Evolutionary conservation across 2,888 invertebrate species (phyloP).

Genomic region (Plutella xylostella): DNA sequence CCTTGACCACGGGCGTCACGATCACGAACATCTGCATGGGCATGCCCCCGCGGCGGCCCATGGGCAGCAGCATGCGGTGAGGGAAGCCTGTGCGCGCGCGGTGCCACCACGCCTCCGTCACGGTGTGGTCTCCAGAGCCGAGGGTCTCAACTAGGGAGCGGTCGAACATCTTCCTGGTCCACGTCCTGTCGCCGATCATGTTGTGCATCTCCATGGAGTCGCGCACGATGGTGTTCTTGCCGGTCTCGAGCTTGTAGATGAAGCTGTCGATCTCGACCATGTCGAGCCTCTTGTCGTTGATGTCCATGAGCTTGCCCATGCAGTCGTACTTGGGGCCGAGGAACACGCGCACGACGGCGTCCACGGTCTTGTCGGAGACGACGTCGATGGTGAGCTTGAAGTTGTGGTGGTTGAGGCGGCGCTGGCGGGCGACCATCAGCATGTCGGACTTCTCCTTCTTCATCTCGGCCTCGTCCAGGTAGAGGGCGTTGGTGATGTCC

Average conservation of each 20-base stretch:
- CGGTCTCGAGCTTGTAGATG: conserved; percentile 71
- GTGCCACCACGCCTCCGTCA: conserved; percentile 68
- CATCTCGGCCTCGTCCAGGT: conserved; percentile 57
- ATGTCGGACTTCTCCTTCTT: conserved; percentile 59
- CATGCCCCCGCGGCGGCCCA: conserved; percentile 74
- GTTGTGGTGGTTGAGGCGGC: conserved; percentile 74
- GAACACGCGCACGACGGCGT: conserved; percentile 75
- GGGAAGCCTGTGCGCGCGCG: conserved; percentile 72
- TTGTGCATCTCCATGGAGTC: conserved; percentile 75
- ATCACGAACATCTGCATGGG: conserved; percentile 74
- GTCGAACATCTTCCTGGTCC: conserved; percentile 41
- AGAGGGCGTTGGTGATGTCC: conserved; percentile 73
- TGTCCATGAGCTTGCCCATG: conserved; percentile 66
- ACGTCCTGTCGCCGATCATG: conserved; percentile 70
- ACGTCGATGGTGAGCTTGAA: conserved; percentile 72
- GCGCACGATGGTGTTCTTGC: conserved; percentile 77
- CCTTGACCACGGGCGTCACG: conserved; percentile 64
- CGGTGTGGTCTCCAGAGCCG: conserved; percentile 58
- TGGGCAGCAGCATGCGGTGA: conserved; percentile 77
- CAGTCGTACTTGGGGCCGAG: conserved; percentile 79
- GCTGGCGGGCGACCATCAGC: conserved; percentile 66
- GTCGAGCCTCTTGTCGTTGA: conserved; percentile 51
- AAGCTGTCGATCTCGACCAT: conserved; percentile 67
- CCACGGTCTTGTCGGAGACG: conserved; percentile 64
- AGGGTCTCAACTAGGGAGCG: conserved; percentile 24